Conservation (phyloP, 2,888 invertebrate species). For the Phymatocera aterrima region DNA sequence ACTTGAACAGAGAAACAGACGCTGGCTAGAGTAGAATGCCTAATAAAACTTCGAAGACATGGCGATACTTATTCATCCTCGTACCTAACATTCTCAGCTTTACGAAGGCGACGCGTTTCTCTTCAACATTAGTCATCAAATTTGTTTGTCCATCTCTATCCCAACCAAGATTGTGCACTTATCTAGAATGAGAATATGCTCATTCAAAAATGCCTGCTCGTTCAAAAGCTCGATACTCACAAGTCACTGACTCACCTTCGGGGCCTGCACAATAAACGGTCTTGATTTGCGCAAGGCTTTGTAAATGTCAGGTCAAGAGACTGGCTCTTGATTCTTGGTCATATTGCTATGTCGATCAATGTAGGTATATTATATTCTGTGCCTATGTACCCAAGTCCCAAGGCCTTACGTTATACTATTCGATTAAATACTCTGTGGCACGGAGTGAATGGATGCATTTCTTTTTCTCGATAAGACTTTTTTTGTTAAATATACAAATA, state of each 20-base stretch:
- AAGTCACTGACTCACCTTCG: constrained; percentile 42
- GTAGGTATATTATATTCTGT: constrained; percentile 20
- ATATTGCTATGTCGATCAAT: constrained; percentile 21
- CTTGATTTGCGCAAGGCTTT: constrained; percentile 57
- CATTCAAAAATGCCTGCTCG: background rate
- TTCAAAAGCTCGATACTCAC: constrained; percentile 8
- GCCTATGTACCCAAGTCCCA: too few relatives aligned
- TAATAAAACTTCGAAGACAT: background rate
- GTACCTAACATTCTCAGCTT: too few relatives aligned
- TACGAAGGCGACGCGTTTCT: too few relatives aligned
- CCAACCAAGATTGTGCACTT: background rate
- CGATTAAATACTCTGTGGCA: constrained; percentile 16
- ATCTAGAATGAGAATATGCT: background rate
- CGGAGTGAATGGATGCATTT: background rate
- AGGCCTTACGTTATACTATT: background rate
- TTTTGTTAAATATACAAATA: background rate
- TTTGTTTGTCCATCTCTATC: background rate
- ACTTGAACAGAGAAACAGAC: too few relatives aligned
- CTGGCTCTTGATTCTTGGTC: constrained; percentile 53
- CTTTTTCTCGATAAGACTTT: background rate
- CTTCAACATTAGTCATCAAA: background rate
- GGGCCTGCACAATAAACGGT: constrained; percentile 54
- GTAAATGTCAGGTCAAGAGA: constrained; percentile 66
- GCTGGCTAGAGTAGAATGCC: too few relatives aligned
- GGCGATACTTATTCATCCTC: too few relatives aligned